phyloP scores from a whole-genome alignment of 2,888 invertebrate species.

The Nomada ruficornis region DNA sequence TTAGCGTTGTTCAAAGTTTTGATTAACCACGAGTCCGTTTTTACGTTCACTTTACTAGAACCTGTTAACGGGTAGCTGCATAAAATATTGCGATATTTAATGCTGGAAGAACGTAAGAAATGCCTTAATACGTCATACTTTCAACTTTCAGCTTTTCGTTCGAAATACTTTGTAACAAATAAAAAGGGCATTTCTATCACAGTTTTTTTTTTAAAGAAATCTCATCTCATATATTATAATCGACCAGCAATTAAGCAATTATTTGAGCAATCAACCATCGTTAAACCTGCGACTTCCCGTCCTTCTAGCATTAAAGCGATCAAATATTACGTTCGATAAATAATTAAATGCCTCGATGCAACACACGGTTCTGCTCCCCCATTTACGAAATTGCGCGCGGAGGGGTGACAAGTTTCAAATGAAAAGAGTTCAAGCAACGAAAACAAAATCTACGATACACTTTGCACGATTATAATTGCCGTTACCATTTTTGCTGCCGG shows the following conservation, averaged over 20 bases:
- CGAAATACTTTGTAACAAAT: neutral
- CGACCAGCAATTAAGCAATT: too few relatives aligned
- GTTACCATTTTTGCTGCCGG: conserved; percentile 65
- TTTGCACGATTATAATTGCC: neutral
- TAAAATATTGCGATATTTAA: conserved; percentile 52
- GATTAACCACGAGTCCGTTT: conserved; percentile 81
- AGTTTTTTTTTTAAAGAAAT: too few relatives aligned
- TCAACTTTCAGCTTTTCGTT: neutral
- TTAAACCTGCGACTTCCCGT: conserved; percentile 27
- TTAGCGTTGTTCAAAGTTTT: conserved; percentile 78
- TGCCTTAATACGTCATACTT: conserved; percentile 4
- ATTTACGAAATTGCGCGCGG: neutral
- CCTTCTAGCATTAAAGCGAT: conserved; percentile 43
- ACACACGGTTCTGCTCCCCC: too few relatives aligned
- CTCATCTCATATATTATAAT: too few relatives aligned
- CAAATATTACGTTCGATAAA: neutral
- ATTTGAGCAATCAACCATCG: neutral
- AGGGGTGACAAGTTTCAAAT: neutral
- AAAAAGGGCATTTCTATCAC: too few relatives aligned
- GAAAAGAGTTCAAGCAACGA: neutral
- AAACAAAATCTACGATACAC: neutral
- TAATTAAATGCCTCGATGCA: neutral
- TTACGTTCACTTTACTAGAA: conserved; percentile 74
- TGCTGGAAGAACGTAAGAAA: conserved; percentile 42
- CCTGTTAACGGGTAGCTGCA: conserved; percentile 65